Evolutionary conservation across 37 sponge, comb jelly and placozoan genomes (phyloP).

Genomic region (Dysidea cf. avara): DNA sequence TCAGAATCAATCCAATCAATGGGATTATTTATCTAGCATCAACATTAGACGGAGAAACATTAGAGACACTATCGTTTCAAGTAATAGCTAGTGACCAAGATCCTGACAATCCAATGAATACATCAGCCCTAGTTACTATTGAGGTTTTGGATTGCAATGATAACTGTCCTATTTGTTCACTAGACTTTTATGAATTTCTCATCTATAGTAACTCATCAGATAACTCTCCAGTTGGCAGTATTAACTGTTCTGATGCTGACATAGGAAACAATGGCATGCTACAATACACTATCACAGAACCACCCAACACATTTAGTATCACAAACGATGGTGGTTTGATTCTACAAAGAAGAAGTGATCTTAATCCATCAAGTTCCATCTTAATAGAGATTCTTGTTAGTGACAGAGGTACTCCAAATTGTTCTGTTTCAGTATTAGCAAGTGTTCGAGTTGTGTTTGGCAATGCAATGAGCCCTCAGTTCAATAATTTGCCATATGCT

Average conservation of each 20-base stretch:
- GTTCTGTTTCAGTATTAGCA: slow-evolving; percentile 5
- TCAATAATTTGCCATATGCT: background rate
- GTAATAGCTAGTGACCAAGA: slow-evolving; percentile 62
- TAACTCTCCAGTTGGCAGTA: no score
- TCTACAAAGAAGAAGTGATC: background rate
- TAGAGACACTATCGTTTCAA: background rate
- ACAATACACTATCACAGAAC: no score
- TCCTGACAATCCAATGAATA: slow-evolving; percentile 35
- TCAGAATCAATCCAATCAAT: slow-evolving; percentile 17
- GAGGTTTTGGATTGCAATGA: slow-evolving; percentile 52
- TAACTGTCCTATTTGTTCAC: slow-evolving; percentile 21
- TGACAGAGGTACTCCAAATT: slow-evolving; percentile 32
- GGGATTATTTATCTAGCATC: slow-evolving; percentile 16
- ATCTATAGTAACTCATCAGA: no score
- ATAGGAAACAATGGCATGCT: no score
- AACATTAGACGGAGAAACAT: slow-evolving; percentile 24
- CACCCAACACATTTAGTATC: slow-evolving; percentile 28
- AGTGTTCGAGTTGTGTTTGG: slow-evolving; percentile 32
- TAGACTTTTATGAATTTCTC: slow-evolving; percentile 12
- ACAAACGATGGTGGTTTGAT: slow-evolving; percentile 18
- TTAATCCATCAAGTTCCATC: no score
- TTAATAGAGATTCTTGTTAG: slow-evolving; percentile 6
- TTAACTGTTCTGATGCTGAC: no score
- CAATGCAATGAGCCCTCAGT: slow-evolving; percentile 23
- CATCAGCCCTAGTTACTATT: slow-evolving; percentile 9